phyloP scores from a whole-genome alignment of 2,797 vertebrate genomes.

The Picus viridis region DNA sequence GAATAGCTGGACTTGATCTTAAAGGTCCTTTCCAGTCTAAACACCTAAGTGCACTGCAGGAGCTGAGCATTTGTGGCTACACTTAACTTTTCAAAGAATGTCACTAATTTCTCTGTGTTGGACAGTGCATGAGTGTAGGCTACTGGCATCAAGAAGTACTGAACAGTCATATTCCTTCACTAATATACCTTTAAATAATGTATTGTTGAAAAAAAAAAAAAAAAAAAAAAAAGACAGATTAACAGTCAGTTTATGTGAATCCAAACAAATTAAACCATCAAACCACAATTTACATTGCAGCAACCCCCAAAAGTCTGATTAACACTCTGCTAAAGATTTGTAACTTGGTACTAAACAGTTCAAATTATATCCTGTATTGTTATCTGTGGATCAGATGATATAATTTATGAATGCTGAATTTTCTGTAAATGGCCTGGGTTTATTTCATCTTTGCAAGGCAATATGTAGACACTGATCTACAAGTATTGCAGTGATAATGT shows the following conservation, averaged over 20 bases:
- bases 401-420: conserved; percentile 7
- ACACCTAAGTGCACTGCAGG: neutral
- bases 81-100: neutral
- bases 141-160: neutral
- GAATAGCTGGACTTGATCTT: too few relatives aligned
- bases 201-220: neutral
- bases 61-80: neutral
- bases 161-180: neutral
- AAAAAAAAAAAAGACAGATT: neutral
- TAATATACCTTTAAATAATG: neutral
- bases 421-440: conserved; percentile 23
- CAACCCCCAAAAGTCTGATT: neutral
- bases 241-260: neutral
- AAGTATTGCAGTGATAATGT: neutral
- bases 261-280: neutral
- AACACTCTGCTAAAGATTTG: conserved; percentile 16
- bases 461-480: neutral
- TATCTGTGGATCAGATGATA: neutral
- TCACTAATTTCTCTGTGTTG: neutral
- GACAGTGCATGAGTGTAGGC: neutral
- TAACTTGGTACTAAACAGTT: conserved; percentile 13
- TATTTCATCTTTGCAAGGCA: conserved; percentile 45
- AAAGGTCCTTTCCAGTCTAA: too few relatives aligned
- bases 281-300: neutral
- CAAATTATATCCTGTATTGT: conserved; percentile 1